Evolutionary conservation across 1,140 invertebrate species (phyloP), one percentile per base, ranked within the genome.

Genomic region (Lutraria rhynchaena): DNA sequence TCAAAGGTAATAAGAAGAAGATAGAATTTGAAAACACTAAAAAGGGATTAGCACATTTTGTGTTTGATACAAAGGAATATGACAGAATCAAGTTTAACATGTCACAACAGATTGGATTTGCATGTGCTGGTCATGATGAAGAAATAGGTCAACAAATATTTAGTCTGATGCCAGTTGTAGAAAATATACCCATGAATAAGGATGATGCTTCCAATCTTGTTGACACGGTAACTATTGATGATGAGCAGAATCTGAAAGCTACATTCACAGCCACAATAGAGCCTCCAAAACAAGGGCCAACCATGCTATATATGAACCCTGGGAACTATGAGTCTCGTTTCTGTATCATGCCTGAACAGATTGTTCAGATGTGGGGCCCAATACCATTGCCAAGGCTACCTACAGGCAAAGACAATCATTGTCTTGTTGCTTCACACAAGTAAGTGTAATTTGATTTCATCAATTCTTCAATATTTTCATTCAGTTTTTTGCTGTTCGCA

Each of bases 341-440:
- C 31, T 91, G 88, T 81, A 88, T 90, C 17, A 91, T 92, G 87
- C 91, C 91, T 31, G 89, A 90, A 76, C 83, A 89, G 35, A 86
- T 90, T 31, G 87, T 90, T 44, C 86, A 90, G 73, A 88, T 92
- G 84, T 92, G 91, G 91, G 90, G 91, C 51, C 91, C 91, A 13
- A 88, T 91, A 31, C 89, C 91, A 0, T 83, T 92, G 60, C 86
- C 85, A 35, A 81, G 84, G 61, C 69, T 91, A 46, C 90, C 91
- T 53, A 57, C 84, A 22, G 90, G 89, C 24, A 81, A 58, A 65
- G 86, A 89, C 35, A 92, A 90, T 77, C 81, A 85, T 17, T 92
- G 90, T 73, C 82, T 89, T 55, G 90, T 92, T 11, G 91, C 90
- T 24, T 88, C 89, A 51, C 91, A 92, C 83, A 90, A 88, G 91